Evolutionary conservation across 53 echinoderm and acorn worm genomes (phyloP), one percentile per base, ranked within the genome.

Genomic region (Stichopus horrens): DNA sequence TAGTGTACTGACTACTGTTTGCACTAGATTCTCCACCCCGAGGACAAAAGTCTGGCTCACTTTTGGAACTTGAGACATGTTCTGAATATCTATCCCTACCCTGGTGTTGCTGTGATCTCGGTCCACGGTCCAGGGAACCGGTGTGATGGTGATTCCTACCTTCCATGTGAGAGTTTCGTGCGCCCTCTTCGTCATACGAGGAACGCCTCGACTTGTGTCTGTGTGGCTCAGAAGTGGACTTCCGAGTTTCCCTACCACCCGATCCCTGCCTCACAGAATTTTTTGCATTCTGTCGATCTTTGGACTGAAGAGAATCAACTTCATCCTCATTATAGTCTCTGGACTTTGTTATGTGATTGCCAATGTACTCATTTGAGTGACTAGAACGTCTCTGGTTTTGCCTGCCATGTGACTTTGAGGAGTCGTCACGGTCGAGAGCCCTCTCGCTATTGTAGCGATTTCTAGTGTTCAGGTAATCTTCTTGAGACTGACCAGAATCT

Each of bases 401-500:
- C 8, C 81, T 81, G 81, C 57, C 81, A 56, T 81, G 81, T 58
- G 21, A 53, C 54, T 57, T 81, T 57, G 52, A 19, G n/a, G 81
- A 56, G 58, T 56, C 21, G 81, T 56, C 71, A 71, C 18, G 81
- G 81, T 81, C 58, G 5, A 81, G 57, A 58, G 21, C 57, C 16
- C 53, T 81, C 21, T 57, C 81, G 58, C 58, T 81, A 81, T 21
- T 81, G 81, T 81, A 58, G 58, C 58, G 58, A 10, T 81, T 81
- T 58, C 81, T 81, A 81, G 57, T 16, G 53, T 57, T 81, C 58
- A 58, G 21, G 56, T 81, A 56, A 58, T 81, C 81, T 58, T 81
- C 57, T 57, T 81, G 81, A 21, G 81, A 81, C 81, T 81, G 81
- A 57, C 81, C 81, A 81, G 81, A 58, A 22, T 81, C 81, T 21